Evolutionary conservation across 1,140 invertebrate species (phyloP), one percentile per base, ranked within the genome.

Genomic region (Drosophila elegans): DNA sequence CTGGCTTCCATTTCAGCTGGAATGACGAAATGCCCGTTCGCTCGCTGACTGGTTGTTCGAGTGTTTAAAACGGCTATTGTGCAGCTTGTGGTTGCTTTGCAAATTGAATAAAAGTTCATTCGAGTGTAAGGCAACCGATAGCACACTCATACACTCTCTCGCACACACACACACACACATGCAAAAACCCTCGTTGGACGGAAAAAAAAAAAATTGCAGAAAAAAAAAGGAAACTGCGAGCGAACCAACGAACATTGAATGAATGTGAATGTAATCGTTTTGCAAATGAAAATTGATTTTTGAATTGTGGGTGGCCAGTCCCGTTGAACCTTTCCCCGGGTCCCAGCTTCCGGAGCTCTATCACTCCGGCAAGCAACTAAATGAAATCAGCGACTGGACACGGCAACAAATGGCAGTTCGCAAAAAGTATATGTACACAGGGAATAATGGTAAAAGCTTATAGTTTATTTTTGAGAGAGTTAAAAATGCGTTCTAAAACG

Each of bases 281-380:
- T 89, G 84, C 83, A 88, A 90, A 90, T 90, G 85, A 90, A 90
- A 90, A 90, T 90, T 90, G 85, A 90, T 90, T 90, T 90, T 90
- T 90, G 85, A 90, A 90, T 85, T 85, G 83, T 88, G 84, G 79
- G 80, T 60, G 81, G 74, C 73, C 67, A 53, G 45, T 12, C 38
- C 27, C 48, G 32, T n/a, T 46, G 38, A 55, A 16, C 56, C 62
- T 36, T 39, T 41, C 38, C 11, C 66, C 54, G 46, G 46, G 36
- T 27, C 39, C 36, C 59, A 53, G 61, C 61, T 52, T 55, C 72
- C 72, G 74, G 62, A 59, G 57, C 68, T 78, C 77, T 80, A 80
- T 85, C 81, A 77, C 51, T 77, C 74, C 64, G 74, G 63, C 55
- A 56, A 77, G 73, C 78, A 82, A 85, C 83, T 86, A 88, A 86